Evolutionary conservation across 2,113 vertebrate genomes (phyloP).

Genomic region (Apistogramma diplotaenia): DNA sequence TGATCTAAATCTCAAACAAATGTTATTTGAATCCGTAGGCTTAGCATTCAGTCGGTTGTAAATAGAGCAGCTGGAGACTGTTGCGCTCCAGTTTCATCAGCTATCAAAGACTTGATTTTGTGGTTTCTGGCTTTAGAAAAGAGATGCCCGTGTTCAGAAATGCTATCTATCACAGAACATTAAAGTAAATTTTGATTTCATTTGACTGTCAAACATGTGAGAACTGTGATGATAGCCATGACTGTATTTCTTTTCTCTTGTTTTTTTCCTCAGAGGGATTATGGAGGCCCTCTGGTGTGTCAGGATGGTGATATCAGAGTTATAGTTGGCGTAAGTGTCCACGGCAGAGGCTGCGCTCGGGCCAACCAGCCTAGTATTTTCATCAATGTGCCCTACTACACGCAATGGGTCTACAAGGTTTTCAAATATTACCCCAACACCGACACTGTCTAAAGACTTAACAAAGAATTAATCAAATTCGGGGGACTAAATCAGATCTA

Average conservation of each 20-base stretch:
- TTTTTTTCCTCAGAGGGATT: slow-evolving; percentile 83
- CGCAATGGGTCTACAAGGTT: slow-evolving; percentile 97
- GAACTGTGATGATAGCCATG: background rate
- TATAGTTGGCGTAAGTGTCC: slow-evolving; percentile 93
- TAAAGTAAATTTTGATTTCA: slow-evolving; percentile 1
- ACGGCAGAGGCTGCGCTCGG: slow-evolving; percentile 90
- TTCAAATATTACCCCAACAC: slow-evolving; percentile 73
- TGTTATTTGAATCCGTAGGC: slow-evolving; percentile 54
- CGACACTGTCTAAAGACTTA: slow-evolving; percentile 44
- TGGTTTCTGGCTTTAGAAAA: slow-evolving; percentile 33
- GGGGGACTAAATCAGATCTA: slow-evolving; percentile 4
- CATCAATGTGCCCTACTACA: slow-evolving; percentile 91
- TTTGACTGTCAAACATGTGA: background rate
- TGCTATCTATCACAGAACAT: background rate
- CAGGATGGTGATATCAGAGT: slow-evolving; percentile 90
- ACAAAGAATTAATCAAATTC: background rate
- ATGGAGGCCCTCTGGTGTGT: slow-evolving; percentile 94
- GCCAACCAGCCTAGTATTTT: slow-evolving; percentile 92
- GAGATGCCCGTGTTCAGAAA: background rate
- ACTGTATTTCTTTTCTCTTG: slow-evolving; percentile 20
- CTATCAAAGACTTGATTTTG: slow-evolving; percentile 33
- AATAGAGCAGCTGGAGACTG: slow-evolving; percentile 50
- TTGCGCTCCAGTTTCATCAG: slow-evolving; percentile 62
- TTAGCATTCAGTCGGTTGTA: slow-evolving; percentile 45
- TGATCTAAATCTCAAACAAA: slow-evolving; percentile 63